Evolutionary conservation across 2,888 invertebrate genomes (phyloP).

Genomic region (Bhutanitis thaidina): DNA sequence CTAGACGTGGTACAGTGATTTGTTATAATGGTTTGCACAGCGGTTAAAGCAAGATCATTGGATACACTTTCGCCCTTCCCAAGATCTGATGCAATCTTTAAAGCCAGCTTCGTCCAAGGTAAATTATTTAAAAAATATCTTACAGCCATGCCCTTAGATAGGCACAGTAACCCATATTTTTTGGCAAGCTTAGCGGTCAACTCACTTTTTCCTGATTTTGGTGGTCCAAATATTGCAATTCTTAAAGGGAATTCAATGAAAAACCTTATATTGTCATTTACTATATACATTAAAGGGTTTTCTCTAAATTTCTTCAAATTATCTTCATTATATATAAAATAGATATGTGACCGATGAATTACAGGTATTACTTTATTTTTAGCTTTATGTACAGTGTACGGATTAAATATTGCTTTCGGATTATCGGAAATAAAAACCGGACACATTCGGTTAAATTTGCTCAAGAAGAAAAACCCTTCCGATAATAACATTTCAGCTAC

Average conservation of each 20-base stretch:
- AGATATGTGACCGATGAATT: conserved; percentile 79
- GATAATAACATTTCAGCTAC: conserved; percentile 78
- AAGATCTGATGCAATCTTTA: conserved; percentile 53
- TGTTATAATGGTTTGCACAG: conserved; percentile 73
- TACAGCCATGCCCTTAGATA: conserved; percentile 77
- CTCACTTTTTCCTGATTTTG: conserved; percentile 81
- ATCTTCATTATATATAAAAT: conserved; percentile 75
- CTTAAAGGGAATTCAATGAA: conserved; percentile 74
- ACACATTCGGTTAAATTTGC: conserved; percentile 82
- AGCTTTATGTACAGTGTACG: conserved; percentile 63
- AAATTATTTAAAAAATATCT: conserved; percentile 70
- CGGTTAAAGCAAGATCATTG: conserved; percentile 65
- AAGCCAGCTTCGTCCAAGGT: conserved; percentile 72
- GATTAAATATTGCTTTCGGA: conserved; percentile 63
- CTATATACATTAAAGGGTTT: conserved; percentile 79
- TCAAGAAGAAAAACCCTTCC: conserved; percentile 81
- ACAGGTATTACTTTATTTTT: conserved; percentile 72
- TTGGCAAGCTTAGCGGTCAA: conserved; percentile 75
- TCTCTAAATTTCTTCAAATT: conserved; percentile 69
- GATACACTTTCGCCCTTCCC: conserved; percentile 61
- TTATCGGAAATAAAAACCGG: conserved; percentile 81
- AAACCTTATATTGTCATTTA: conserved; percentile 49
- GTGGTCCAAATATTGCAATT: conserved; percentile 80
- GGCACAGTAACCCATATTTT: conserved; percentile 73
- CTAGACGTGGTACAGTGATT: conserved; percentile 69